Conservation (phyloP, 2,888 invertebrate species). For the Zaprionus bogoriensis region DNA sequence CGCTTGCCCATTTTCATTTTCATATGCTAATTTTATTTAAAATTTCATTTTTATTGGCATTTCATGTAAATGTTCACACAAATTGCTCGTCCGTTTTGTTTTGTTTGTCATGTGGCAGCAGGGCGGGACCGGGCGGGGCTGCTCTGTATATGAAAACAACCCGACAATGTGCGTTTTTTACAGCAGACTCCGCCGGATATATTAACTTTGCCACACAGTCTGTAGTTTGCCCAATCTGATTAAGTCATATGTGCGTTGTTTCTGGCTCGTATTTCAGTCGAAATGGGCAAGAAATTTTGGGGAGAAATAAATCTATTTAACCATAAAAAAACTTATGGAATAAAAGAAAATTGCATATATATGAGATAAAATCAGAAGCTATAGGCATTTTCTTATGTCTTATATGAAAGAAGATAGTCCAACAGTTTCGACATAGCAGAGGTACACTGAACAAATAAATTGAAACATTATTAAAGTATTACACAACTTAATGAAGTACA, state of each 20-base stretch:
- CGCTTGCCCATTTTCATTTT: conserved; percentile 1
- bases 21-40: conserved; percentile 52
- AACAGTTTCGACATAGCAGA: no score
- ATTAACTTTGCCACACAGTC: conserved; percentile 1
- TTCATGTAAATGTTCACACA: conserved; percentile 63
- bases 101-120: conserved; percentile 11
- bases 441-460: no score
- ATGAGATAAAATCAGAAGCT: no score
- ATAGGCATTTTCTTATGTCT: no score
- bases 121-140: background rate
- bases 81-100: conserved; percentile 32
- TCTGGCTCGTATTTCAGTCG: background rate
- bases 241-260: background rate
- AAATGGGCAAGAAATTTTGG: background rate
- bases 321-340: no score
- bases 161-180: conserved; percentile 21
- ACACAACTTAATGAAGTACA: background rate
- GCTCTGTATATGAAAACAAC: conserved; percentile 17
- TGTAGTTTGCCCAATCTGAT: background rate
- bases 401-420: no score
- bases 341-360: no score
- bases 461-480: no score
- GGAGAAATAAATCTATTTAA: background rate
- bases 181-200: background rate
- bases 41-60: conserved; percentile 58